Conservation (phyloP, 2,888 invertebrate genomes). For the Leptinotarsa haldemani region DNA sequence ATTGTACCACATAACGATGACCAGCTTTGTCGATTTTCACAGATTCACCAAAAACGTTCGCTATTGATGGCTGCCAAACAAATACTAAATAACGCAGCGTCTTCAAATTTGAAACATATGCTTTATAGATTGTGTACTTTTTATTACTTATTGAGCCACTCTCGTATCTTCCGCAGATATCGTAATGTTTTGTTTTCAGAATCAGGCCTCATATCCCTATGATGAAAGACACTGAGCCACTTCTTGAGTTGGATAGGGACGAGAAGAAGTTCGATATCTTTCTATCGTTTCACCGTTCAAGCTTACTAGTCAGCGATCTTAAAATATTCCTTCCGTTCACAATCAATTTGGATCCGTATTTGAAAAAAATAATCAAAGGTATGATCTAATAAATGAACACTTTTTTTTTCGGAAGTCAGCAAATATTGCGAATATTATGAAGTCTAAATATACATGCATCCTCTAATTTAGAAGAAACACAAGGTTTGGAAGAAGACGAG, state of each 20-base stretch:
- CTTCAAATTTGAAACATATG: too few relatives aligned
- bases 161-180: too few relatives aligned
- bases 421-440: too few relatives aligned
- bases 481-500: constrained; percentile 73
- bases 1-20: too few relatives aligned
- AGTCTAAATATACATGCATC: background rate
- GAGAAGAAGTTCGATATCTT: constrained; percentile 95
- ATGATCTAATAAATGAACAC: constrained; percentile 38
- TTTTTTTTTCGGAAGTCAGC: too few relatives aligned
- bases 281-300: constrained; percentile 87
- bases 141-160: too few relatives aligned
- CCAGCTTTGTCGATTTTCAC: too few relatives aligned
- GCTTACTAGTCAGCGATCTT: constrained; percentile 86
- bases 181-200: constrained; percentile 64
- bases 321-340: constrained; percentile 98
- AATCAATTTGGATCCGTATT: constrained; percentile 97
- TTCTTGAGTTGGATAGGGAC: constrained; percentile 93
- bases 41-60: too few relatives aligned
- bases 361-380: constrained; percentile 97
- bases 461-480: constrained; percentile 73
- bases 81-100: too few relatives aligned
- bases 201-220: constrained; percentile 85
- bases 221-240: constrained; percentile 87
- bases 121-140: too few relatives aligned
- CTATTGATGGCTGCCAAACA: too few relatives aligned